Evolutionary conservation across 2,113 vertebrate genomes (phyloP).

Genomic region (Lepus americanus): DNA sequence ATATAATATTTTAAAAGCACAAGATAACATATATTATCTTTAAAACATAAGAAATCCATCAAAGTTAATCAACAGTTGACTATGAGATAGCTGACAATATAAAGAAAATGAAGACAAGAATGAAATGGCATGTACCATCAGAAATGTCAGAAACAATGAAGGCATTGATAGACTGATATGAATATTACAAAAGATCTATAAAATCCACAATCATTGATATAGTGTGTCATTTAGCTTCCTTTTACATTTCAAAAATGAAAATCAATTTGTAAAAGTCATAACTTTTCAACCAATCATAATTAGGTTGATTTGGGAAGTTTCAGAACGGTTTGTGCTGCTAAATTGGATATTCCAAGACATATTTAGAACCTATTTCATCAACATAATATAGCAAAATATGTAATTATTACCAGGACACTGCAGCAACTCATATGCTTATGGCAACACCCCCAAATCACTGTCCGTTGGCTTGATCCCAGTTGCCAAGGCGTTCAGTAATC

Average conservation of each 20-base stretch:
- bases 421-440: slow-evolving; percentile 49
- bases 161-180: not conserved
- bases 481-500: slow-evolving; percentile 43
- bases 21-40: not conserved
- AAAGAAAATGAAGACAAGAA: not conserved
- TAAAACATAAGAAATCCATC: not conserved
- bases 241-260: slow-evolving; percentile 57
- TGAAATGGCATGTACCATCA: not conserved
- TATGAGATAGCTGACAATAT: not conserved
- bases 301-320: slow-evolving; percentile 70
- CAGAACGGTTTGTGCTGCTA: slow-evolving; percentile 51
- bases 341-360: slow-evolving; percentile 68
- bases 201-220: not conserved
- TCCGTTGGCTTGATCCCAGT: slow-evolving; percentile 49
- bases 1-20: too few relatives aligned
- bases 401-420: slow-evolving; percentile 67
- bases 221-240: not conserved
- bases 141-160: not conserved
- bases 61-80: slow-evolving; percentile 5
- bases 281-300: slow-evolving; percentile 60
- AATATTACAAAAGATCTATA: not conserved
- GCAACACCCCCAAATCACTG: not conserved
- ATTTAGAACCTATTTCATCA: slow-evolving; percentile 67
- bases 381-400: slow-evolving; percentile 67
- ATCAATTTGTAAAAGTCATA: slow-evolving; percentile 39